Conservation (phyloP, 2,113 vertebrate species). For the Hippolais icterina region DNA sequence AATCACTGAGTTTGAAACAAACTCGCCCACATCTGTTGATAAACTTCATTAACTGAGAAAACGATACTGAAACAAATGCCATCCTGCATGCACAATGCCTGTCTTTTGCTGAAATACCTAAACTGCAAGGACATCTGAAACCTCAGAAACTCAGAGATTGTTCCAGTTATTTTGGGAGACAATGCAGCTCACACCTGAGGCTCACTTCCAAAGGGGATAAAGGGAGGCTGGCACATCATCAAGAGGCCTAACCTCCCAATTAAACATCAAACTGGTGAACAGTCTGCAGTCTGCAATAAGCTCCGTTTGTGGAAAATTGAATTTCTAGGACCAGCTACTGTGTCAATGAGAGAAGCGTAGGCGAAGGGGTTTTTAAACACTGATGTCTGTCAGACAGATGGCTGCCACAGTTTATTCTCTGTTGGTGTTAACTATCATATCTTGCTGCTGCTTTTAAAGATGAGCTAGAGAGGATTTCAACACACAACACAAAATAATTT, state of each 20-base stretch:
- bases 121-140: background rate
- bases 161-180: background rate
- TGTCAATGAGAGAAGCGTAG: background rate
- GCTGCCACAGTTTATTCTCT: background rate
- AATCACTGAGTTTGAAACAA: slow-evolving; percentile 1
- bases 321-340: background rate
- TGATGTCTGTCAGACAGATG: slow-evolving; percentile 24
- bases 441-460: background rate
- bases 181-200: background rate
- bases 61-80: background rate
- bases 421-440: background rate
- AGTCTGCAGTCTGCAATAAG: background rate
- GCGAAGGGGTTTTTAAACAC: background rate
- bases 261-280: background rate
- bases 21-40: background rate
- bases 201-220: background rate
- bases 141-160: background rate
- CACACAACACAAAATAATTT: background rate
- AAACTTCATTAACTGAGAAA: slow-evolving; percentile 39
- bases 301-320: background rate
- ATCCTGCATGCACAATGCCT: background rate
- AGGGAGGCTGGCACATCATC: background rate
- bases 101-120: background rate
- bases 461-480: background rate
- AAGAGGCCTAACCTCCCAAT: background rate